phyloP scores from a whole-genome alignment of 2,113 vertebrate species.

The Sitta europaea region DNA sequence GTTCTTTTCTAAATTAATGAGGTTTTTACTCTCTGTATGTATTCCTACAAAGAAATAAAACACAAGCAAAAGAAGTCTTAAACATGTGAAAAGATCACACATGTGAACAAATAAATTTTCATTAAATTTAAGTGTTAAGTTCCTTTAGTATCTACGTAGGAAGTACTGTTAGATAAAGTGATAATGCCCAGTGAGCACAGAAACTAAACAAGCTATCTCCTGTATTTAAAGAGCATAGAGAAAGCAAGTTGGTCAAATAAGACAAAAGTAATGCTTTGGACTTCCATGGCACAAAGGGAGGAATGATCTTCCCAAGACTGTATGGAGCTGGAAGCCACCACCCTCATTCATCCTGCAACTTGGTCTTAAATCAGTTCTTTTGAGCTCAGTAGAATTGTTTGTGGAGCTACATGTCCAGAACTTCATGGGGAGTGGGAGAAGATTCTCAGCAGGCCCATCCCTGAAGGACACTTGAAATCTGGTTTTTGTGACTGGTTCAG shows the following conservation, averaged over 20 bases:
- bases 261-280: neutral
- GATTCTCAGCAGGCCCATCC: neutral
- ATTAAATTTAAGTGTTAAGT: neutral
- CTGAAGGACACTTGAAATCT: neutral
- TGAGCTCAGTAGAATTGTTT: neutral
- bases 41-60: conserved; percentile 15
- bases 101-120: neutral
- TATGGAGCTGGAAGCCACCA: neutral
- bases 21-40: conserved; percentile 17
- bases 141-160: neutral
- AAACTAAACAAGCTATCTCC: neutral
- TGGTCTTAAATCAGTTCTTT: neutral
- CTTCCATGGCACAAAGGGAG: neutral
- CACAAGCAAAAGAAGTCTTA: neutral
- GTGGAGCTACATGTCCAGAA: neutral
- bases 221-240: neutral
- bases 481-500: neutral
- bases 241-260: neutral
- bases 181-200: neutral
- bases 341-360: neutral
- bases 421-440: neutral
- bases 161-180: neutral
- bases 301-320: neutral
- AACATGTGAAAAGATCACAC: neutral
- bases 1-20: conserved; percentile 29